Evolutionary conservation across 2,797 vertebrate species (phyloP).

Genomic region (Caiman crocodilus): DNA sequence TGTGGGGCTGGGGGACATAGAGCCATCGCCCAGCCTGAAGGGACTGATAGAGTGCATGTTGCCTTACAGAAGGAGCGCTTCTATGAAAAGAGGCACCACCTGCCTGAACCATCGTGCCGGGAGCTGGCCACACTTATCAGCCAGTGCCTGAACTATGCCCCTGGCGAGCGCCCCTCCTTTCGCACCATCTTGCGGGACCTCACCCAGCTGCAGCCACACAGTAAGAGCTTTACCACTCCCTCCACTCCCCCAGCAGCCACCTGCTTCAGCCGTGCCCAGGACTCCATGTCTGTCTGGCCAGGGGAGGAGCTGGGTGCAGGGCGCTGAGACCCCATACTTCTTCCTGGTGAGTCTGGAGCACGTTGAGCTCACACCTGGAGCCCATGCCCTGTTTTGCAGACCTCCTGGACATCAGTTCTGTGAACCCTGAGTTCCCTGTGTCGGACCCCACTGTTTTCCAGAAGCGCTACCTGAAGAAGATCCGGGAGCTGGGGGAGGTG

Average conservation of each 20-base stretch:
- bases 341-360: no score
- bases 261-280: no score
- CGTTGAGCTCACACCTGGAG: background rate
- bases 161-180: constrained; percentile 88
- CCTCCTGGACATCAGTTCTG: constrained; percentile 82
- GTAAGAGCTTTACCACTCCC: constrained; percentile 72
- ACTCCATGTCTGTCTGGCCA: background rate
- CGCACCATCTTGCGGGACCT: constrained; percentile 90
- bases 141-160: constrained; percentile 90
- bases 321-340: background rate
- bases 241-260: no score
- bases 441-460: constrained; percentile 89
- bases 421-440: constrained; percentile 75
- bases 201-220: constrained; percentile 87
- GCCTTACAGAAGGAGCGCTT: constrained; percentile 91
- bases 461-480: constrained; percentile 93
- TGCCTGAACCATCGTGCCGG: constrained; percentile 87
- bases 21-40: background rate
- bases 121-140: constrained; percentile 90
- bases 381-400: constrained; percentile 74
- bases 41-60: background rate
- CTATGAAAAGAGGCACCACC: constrained; percentile 87
- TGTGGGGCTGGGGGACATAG: background rate
- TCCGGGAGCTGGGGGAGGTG: constrained; percentile 91
- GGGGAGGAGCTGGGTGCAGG: no score